Percentiles rank a stretch among this genome's conserved stretches.
These are phyloP conservation scores for Butorides virescens DNA, from an alignment of 2,113 vertebrate species.

Conservation along the genomic window DNA sequence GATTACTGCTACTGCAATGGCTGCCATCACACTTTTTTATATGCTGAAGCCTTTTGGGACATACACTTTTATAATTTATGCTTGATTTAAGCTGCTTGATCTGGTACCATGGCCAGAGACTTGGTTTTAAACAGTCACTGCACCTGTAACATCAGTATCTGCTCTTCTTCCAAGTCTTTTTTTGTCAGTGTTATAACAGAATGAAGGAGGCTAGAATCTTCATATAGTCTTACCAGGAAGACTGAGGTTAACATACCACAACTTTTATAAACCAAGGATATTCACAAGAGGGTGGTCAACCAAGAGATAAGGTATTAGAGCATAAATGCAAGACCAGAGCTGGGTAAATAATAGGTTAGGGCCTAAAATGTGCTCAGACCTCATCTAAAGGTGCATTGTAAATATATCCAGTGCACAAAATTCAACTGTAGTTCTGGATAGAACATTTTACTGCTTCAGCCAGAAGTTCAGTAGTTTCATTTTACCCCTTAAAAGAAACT, in stretches of 20 bases:
- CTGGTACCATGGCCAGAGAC: neutral
- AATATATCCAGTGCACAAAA: neutral
- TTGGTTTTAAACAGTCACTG: neutral
- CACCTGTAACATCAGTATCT: neutral
- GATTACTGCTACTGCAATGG: neutral
- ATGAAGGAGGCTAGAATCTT: neutral
- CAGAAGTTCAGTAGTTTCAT: neutral
- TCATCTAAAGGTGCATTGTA: neutral
- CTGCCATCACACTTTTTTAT: neutral
- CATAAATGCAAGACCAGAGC: fast-evolving
- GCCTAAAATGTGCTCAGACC: neutral
- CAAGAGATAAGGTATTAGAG: neutral
- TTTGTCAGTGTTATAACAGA: neutral
- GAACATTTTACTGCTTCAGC: neutral
- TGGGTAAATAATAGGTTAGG: neutral
- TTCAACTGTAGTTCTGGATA: neutral
- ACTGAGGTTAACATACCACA: neutral
- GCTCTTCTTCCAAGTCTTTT: neutral
- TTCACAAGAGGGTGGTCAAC: neutral
- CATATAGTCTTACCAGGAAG: neutral
- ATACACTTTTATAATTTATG: neutral
- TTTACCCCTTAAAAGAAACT: neutral
- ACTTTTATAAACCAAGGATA: neutral
- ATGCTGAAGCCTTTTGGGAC: neutral
- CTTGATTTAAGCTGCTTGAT: neutral